A percentile compares a stretch with the other conserved stretches of the same genome.
phyloP scores from a whole-genome alignment of 1,140 invertebrate genomes.

The Bombyx mori region DNA sequence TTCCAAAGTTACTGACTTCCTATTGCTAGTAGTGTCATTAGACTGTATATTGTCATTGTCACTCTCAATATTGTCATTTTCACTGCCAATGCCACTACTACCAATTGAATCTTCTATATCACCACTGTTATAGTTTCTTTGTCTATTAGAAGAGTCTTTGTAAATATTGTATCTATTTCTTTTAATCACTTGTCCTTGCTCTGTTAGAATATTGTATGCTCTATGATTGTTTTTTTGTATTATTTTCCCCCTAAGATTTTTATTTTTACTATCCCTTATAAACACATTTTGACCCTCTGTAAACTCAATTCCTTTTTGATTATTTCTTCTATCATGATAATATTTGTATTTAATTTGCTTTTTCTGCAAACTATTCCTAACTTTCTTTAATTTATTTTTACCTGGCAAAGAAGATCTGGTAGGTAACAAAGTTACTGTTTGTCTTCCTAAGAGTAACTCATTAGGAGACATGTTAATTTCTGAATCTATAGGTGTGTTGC shows the following conservation, averaged over 20 bases:
- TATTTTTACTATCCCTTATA: not conserved
- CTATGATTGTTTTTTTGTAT: conserved; percentile 1
- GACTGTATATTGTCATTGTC: no score
- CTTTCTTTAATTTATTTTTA: not conserved
- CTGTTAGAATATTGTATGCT: not conserved
- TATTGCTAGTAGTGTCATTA: no score
- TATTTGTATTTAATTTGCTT: not conserved
- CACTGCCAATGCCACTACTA: no score
- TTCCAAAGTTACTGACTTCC: no score
- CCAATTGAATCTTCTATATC: no score
- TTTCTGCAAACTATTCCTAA: not conserved
- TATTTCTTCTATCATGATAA: not conserved
- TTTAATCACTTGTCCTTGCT: not conserved
- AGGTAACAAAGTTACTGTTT: not conserved
- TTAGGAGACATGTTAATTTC: not conserved
- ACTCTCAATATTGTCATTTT: no score
- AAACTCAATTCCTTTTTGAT: not conserved
- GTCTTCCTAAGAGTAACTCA: not conserved
- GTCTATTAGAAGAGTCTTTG: no score
- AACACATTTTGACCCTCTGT: not conserved
- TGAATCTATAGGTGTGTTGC: conserved; percentile 9
- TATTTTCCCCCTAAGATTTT: not conserved
- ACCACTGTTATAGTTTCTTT: no score
- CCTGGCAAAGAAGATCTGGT: not conserved
- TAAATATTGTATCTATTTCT: not conserved